Evolutionary conservation across 92 coral and sea anemone species (phyloP), one percentile per base, ranked within the genome.

Genomic region (Ricordea florida): DNA sequence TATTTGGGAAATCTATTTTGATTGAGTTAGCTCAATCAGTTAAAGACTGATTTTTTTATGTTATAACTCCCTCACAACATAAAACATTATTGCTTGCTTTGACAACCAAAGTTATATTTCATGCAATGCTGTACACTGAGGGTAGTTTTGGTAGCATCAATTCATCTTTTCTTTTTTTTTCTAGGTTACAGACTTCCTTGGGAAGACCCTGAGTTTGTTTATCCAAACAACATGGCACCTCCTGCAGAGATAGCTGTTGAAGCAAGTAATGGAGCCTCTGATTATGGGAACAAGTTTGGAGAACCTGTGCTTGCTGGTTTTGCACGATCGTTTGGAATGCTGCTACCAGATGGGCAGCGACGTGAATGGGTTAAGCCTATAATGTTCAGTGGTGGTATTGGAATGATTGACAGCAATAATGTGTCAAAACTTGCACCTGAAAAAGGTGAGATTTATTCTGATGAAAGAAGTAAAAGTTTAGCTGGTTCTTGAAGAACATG

Each of bases 351-450:
- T 70, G 83, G 81, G 21, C 90, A 92, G 57, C 75, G 98, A 24
- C 87, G 98, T 58, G 98, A 94, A 49, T 94, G 98, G 98, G 85
- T 94, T 53, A 94, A 94, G 45, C 98, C 98, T 1, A 91, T 94
- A 66, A 94, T 94, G 98, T 94, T 94, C 50, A 94, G 98, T 76
- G 98, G 94, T 29, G 98, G 98, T 8, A 79, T 94, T 30, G 98
- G 98, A 14, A 78, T 66, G n/a, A 81, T 94, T 30, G 98, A 94
- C 40, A 71, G 52, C 18, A 64, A 60, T 28, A 85, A 82, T 59
- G 85, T 85, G 34, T 40, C 62, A 1, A 94, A 94, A 69, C 69
- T 78, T 31, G 50, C 78, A 8, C 97, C 98, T 22, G 87, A 76
- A 38, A 82, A 77, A 91, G 98, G 98, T 94, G 29, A 56, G 58